Evolutionary conservation across 2,113 vertebrate genomes (phyloP), one percentile per base, ranked within the genome.

Genomic region (Rhodinocichla rosea): DNA sequence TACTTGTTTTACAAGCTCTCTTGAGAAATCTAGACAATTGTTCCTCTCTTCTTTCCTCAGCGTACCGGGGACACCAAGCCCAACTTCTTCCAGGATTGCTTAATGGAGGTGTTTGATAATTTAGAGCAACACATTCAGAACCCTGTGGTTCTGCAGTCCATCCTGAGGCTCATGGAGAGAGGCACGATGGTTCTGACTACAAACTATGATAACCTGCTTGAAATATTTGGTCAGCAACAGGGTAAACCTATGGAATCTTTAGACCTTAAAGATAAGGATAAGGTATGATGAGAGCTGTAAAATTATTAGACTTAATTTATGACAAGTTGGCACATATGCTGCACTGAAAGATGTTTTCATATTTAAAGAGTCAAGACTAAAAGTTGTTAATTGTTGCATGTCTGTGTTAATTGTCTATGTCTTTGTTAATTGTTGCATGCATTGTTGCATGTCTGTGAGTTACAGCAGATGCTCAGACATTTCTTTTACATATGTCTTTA

Each of bases 61-160:
- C 97, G 96, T 8, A 98, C 97, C 0, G 98, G 97, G 4, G 97
- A 98, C 87, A 95, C 86, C 5, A 98, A 98, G 85, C 98, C 98
- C 70, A 98, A 56, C 96, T 98, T 98, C 95, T 98, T 98, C 97
- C 98, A 98, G 94, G 98, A 98, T 47, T 98, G 98, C 83, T 80
- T 98, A 30, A 98, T 98, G 98, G 98, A 98, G 68, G 83, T 98
- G 7, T 98, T 98, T 17, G 98, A 98, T 83, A 96, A 59, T 68
- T 91, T 98, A 83, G 98, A 98, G n/a, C 97, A 89, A 15, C 97
- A 98, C 75, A 98, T 98, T 92, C 97, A 97, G 96, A 95, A 96
- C 73, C 98, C 98, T 0, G 88, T 90, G 64, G 91, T 97, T 78
- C 95, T 98, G 77, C 96, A 97, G 4, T 94, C 97, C 11, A 96